phyloP scores from a whole-genome alignment of 2,113 vertebrate genomes.

The Sminthopsis crassicaudata region DNA sequence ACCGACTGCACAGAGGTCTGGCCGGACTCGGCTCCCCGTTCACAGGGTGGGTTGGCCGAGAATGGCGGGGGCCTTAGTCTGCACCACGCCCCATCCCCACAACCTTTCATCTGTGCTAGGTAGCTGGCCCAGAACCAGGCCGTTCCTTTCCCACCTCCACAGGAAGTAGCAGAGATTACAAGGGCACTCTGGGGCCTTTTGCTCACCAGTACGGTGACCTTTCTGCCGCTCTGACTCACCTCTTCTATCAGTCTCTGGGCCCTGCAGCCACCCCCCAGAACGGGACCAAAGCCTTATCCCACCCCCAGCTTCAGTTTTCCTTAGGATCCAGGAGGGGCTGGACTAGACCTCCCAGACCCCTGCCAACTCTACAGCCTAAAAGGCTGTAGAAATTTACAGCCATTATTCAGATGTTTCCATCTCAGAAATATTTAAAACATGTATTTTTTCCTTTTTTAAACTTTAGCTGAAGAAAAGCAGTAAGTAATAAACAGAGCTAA shows the following conservation, averaged over 20 bases:
- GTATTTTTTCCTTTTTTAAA: neutral
- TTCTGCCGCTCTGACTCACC: neutral
- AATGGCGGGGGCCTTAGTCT: neutral
- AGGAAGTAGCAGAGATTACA: neutral
- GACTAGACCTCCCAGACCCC: neutral
- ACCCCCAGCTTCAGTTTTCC: neutral
- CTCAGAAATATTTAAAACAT: neutral
- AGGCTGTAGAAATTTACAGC: conserved; percentile 54
- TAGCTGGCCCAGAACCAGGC: neutral
- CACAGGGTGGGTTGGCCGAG: neutral
- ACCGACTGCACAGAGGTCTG: neutral
- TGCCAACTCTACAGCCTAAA: neutral
- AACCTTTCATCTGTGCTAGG: neutral
- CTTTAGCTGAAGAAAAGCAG: neutral
- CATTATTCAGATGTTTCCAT: conserved; percentile 39
- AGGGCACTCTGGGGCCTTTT: neutral
- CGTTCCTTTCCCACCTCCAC: neutral
- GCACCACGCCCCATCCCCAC: no score
- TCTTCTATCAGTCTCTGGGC: neutral
- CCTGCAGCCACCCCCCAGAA: no score
- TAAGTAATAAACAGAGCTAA: conserved; percentile 40
- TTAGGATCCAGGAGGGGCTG: neutral
- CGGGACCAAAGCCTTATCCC: no score
- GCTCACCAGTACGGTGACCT: neutral
- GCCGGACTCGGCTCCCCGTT: neutral